A percentile compares a stretch with the other conserved stretches of the same genome.
Conservation (phyloP, 2,113 vertebrate genomes). For the Sardina pilchardus region DNA sequence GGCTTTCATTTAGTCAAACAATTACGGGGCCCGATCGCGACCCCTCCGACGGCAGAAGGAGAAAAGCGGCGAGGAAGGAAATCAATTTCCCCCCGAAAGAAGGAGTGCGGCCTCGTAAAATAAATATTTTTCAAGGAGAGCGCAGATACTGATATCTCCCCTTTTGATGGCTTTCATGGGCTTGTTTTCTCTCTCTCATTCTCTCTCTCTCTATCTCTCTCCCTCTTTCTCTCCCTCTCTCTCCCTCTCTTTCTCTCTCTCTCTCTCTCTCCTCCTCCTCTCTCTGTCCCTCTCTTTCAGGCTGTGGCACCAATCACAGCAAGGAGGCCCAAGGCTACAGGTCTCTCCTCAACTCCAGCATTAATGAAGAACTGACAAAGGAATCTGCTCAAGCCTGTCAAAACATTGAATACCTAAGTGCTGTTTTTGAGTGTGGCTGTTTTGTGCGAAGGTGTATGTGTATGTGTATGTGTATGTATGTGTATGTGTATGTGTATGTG, state of each 20-base stretch:
- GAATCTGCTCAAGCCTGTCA: not conserved
- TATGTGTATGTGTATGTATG: constrained; percentile 15
- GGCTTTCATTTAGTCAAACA: constrained; percentile 45
- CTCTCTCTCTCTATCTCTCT: not conserved
- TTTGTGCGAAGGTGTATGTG: not conserved
- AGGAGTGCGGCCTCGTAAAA: not conserved
- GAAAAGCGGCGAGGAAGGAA: constrained; percentile 36
- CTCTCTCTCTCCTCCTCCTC: not conserved
- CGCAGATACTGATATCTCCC: not conserved
- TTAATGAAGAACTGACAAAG: constrained; percentile 20
- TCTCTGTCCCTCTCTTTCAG: not conserved
- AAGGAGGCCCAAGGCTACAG: constrained; percentile 45
- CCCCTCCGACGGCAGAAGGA: constrained; percentile 38
- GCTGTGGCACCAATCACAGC: constrained; percentile 21
- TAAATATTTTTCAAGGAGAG: constrained; percentile 13
- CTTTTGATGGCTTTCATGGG: not conserved
- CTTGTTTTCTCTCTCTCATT: not conserved
- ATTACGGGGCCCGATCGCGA: not conserved
- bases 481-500: constrained; percentile 10
- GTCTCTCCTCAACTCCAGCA: not conserved
- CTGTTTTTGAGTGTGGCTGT: not conserved
- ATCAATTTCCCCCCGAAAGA: not conserved
- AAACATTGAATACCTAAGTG: constrained; percentile 3
- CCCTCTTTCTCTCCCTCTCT: not conserved
- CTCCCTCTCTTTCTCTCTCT: not conserved